Conservation (phyloP, 2,888 invertebrate genomes). For the Tenthredo amoena region DNA sequence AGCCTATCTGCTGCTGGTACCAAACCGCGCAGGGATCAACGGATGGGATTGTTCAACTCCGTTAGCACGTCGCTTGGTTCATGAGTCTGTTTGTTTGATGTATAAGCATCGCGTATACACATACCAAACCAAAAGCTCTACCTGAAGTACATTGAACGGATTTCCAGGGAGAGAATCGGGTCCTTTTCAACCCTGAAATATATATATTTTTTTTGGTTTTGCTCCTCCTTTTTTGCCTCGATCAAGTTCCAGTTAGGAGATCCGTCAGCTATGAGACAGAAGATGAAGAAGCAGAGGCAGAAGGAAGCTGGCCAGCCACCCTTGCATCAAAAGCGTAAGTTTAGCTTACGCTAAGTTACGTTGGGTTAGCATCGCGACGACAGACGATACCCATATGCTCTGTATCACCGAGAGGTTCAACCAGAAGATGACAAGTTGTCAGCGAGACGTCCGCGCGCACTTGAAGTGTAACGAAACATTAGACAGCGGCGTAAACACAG, state of each 20-base stretch:
- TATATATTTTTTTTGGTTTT: not conserved
- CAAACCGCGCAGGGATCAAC: slow-evolving; percentile 22
- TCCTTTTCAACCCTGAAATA: not conserved
- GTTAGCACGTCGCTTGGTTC: slow-evolving; percentile 36
- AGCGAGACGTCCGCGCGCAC: slow-evolving; percentile 63
- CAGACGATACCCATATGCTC: slow-evolving; percentile 66
- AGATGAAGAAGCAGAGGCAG: not conserved
- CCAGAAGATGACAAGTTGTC: slow-evolving; percentile 69
- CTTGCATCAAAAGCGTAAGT: slow-evolving; percentile 13
- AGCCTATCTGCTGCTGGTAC: not conserved
- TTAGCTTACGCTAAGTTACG: slow-evolving; percentile 19
- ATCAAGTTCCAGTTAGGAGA: slow-evolving; percentile 23
- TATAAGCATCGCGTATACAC: slow-evolving; percentile 1
- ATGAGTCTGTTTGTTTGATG: slow-evolving; percentile 36
- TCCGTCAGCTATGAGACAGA: not conserved
- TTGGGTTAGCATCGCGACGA: slow-evolving; percentile 53
- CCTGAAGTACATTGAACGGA: not conserved
- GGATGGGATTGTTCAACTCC: slow-evolving; percentile 49
- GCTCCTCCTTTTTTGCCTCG: not conserved
- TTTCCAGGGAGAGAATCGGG: slow-evolving; percentile 14
- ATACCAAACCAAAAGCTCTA: not conserved
- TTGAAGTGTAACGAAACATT: slow-evolving; percentile 64
- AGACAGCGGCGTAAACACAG: slow-evolving; percentile 67
- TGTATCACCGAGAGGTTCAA: slow-evolving; percentile 59
- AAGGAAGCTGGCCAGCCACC: not conserved